These are phyloP conservation scores for Thereva unica DNA, from an alignment of 2,888 invertebrate species.

Conservation along the genomic window DNA sequence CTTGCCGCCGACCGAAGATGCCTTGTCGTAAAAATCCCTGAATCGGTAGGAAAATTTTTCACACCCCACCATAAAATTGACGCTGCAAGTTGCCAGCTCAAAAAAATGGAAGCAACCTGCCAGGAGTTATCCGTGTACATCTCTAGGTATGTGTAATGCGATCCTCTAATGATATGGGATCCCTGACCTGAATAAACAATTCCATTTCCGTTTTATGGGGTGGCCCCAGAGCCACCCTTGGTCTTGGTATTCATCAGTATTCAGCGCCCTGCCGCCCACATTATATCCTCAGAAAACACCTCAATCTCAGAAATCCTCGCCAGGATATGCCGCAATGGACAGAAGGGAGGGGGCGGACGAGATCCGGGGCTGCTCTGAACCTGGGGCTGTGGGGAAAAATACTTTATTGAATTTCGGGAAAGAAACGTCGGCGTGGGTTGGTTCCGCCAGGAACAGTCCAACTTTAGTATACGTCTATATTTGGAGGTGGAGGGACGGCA, in stretches of 20 bases:
- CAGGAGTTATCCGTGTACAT: not conserved
- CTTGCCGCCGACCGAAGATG: constrained; percentile 21
- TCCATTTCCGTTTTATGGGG: constrained; percentile 26
- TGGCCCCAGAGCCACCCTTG: constrained; percentile 6
- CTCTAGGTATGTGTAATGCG: constrained; percentile 31
- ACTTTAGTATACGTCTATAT: too few relatives aligned
- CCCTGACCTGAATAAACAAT: constrained; percentile 42
- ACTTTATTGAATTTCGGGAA: too few relatives aligned
- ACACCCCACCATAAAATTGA: constrained; percentile 30
- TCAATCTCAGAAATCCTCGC: not conserved
- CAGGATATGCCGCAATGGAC: too few relatives aligned
- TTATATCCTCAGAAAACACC: constrained; percentile 10
- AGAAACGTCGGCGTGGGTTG: too few relatives aligned
- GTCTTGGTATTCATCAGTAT: not conserved
- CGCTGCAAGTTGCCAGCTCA: constrained; percentile 5
- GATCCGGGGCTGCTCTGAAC: too few relatives aligned
- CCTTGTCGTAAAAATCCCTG: constrained; percentile 18
- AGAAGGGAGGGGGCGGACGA: too few relatives aligned
- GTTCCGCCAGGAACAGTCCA: too few relatives aligned
- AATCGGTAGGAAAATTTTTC: constrained; percentile 23
- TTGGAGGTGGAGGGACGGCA: too few relatives aligned
- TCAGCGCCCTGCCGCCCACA: not conserved
- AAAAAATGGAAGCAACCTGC: constrained; percentile 12
- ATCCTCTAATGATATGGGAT: constrained; percentile 39
- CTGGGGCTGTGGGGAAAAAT: too few relatives aligned